These are phyloP conservation scores for Cariama cristata DNA, from an alignment of 2,113 vertebrate species.

Conservation along the genomic window DNA sequence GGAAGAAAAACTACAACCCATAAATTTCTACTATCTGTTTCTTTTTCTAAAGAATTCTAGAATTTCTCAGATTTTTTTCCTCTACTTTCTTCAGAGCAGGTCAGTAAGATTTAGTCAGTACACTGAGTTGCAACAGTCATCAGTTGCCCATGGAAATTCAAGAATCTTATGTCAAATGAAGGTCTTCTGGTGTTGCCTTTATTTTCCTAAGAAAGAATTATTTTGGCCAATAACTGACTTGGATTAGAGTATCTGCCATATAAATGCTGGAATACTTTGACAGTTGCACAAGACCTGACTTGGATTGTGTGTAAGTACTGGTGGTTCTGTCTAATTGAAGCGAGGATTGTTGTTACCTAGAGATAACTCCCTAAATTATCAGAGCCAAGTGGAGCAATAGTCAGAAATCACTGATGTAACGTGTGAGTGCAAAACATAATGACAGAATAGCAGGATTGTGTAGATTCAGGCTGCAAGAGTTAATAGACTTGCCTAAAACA, in stretches of 20 bases:
- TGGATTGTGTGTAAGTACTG: not conserved
- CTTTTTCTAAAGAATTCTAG: not conserved
- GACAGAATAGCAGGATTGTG: not conserved
- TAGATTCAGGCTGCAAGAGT: not conserved
- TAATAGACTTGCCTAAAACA: not conserved
- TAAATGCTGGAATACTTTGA: not conserved
- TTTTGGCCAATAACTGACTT: not conserved
- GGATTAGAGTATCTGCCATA: not conserved
- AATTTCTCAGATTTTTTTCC: not conserved
- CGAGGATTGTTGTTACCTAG: not conserved
- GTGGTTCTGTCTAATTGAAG: not conserved
- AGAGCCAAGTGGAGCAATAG: not conserved
- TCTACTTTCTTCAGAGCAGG: not conserved
- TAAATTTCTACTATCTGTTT: not conserved
- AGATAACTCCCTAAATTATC: not conserved
- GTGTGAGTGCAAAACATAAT: not conserved
- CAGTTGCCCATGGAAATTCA: not conserved
- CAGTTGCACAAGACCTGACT: not conserved
- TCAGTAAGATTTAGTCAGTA: not conserved
- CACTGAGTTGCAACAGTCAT: not conserved
- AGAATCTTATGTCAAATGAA: not conserved
- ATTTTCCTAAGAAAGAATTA: not conserved
- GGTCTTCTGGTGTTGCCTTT: not conserved
- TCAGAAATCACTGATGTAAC: not conserved
- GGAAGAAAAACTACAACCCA: not conserved